These are phyloP conservation scores for Drosophila trapezifrons DNA, from an alignment of 1,140 invertebrate species.

Conservation along the genomic window DNA sequence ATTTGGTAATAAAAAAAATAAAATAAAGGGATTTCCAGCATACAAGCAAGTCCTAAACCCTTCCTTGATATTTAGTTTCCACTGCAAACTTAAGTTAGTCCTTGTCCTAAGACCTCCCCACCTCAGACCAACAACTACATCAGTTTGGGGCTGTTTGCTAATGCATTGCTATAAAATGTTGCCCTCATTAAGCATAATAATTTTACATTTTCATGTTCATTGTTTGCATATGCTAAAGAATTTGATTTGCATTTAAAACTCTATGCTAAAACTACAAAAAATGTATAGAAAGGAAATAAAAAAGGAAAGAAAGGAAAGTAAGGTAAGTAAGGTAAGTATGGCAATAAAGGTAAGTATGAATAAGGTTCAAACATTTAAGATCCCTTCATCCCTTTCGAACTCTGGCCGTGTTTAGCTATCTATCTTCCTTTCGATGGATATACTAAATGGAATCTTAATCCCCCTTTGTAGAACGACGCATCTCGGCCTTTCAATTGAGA, in stretches of 20 bases:
- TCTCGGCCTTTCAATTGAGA: slow-evolving; percentile 83
- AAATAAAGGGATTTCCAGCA: too few relatives aligned
- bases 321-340: slow-evolving; percentile 8
- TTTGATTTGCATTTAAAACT: slow-evolving; percentile 34
- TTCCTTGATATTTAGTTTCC: too few relatives aligned
- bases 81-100: background rate
- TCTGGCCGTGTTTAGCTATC: slow-evolving; percentile 19
- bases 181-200: background rate
- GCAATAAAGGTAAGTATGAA: background rate
- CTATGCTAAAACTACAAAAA: background rate
- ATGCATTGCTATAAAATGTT: slow-evolving; percentile 23
- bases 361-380: background rate
- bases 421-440: background rate
- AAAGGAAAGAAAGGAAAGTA: slow-evolving; percentile 5
- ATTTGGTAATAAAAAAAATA: background rate
- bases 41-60: too few relatives aligned
- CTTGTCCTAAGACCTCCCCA: background rate
- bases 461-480: slow-evolving; percentile 74
- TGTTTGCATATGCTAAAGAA: slow-evolving; percentile 25
- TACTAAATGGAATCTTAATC: slow-evolving; percentile 42
- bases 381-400: slow-evolving; percentile 13
- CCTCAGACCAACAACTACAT: background rate
- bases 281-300: background rate
- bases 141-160: background rate
- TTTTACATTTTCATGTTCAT: slow-evolving; percentile 48